phyloP scores from a whole-genome alignment of 2,888 invertebrate genomes.

The Apodemia duryi region DNA sequence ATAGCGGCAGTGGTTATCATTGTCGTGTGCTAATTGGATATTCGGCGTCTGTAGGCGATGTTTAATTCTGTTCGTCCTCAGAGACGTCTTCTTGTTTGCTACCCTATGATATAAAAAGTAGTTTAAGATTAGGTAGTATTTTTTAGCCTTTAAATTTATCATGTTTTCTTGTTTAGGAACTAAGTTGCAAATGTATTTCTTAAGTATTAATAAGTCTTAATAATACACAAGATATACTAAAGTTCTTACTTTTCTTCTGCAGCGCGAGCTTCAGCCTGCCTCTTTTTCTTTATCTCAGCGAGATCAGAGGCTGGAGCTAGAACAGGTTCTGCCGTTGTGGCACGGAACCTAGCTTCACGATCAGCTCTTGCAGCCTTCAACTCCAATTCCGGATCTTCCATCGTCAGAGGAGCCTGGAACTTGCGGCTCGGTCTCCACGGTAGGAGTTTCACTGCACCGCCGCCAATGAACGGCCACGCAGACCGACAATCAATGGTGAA shows the following conservation, averaged over 20 bases:
- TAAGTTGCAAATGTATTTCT: too few species aligned
- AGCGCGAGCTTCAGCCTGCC: constrained; percentile 81
- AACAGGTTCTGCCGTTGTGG: constrained; percentile 69
- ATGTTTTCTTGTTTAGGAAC: too few species aligned
- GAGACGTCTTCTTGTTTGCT: too few species aligned
- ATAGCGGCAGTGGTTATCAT: too few species aligned
- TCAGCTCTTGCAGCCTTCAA: constrained; percentile 82
- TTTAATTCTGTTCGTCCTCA: too few species aligned
- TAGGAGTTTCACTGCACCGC: constrained; percentile 81
- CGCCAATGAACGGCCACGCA: constrained; percentile 47
- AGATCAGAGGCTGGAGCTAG: constrained; percentile 73
- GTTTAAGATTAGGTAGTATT: too few species aligned
- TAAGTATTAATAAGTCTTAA: too few species aligned
- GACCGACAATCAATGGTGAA: constrained; percentile 51
- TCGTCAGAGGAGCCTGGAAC: constrained; percentile 79
- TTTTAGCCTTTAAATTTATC: too few species aligned
- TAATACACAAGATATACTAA: not conserved
- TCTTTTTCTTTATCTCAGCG: constrained; percentile 75
- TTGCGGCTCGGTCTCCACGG: constrained; percentile 84
- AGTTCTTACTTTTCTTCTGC: constrained; percentile 79
- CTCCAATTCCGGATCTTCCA: constrained; percentile 80
- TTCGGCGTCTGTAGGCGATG: too few species aligned
- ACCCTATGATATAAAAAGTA: too few species aligned
- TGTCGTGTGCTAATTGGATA: too few species aligned
- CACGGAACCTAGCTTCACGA: constrained; percentile 79